Conservation (phyloP, 2,888 invertebrate genomes). For the Liodrosophila aerea region DNA sequence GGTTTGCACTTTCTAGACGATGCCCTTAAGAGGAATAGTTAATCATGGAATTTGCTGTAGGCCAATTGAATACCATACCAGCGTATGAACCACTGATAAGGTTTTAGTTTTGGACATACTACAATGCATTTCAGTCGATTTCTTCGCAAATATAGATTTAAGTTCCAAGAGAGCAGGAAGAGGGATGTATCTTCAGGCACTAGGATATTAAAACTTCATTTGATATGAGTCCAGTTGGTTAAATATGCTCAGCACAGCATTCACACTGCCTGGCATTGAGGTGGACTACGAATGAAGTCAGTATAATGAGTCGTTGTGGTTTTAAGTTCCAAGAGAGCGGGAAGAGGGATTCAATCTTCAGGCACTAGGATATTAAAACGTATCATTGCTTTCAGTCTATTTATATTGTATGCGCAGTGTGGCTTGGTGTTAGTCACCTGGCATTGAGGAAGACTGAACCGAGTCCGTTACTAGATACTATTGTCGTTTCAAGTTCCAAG, state of each 20-base stretch:
- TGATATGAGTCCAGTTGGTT: constrained; percentile 34
- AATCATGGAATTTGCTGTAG: constrained; percentile 61
- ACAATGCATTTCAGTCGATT: neutral
- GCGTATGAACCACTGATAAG: constrained; percentile 33
- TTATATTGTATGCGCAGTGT: constrained; percentile 24
- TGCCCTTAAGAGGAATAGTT: constrained; percentile 77
- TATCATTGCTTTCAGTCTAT: constrained; percentile 34
- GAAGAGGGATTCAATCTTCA: constrained; percentile 37
- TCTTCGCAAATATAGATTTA: constrained; percentile 20
- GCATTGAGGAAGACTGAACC: constrained; percentile 41
- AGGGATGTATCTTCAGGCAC: constrained; percentile 43
- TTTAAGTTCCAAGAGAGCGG: constrained; percentile 53
- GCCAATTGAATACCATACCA: constrained; percentile 70
- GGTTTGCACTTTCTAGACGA: constrained; percentile 64
- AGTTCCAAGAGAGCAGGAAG: constrained; percentile 49
- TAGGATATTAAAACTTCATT: constrained; percentile 55
- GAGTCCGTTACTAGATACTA: neutral
- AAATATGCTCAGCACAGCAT: constrained; percentile 32
- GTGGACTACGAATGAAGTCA: constrained; percentile 79
- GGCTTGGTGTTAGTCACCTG: constrained; percentile 10
- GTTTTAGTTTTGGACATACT: constrained; percentile 59
- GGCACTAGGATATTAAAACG: constrained; percentile 53
- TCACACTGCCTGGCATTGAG: constrained; percentile 41
- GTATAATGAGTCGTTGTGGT: constrained; percentile 1
- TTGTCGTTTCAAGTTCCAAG: constrained; percentile 59